phyloP scores from a whole-genome alignment of 2,113 vertebrate species.

The Sebastes fasciatus region DNA sequence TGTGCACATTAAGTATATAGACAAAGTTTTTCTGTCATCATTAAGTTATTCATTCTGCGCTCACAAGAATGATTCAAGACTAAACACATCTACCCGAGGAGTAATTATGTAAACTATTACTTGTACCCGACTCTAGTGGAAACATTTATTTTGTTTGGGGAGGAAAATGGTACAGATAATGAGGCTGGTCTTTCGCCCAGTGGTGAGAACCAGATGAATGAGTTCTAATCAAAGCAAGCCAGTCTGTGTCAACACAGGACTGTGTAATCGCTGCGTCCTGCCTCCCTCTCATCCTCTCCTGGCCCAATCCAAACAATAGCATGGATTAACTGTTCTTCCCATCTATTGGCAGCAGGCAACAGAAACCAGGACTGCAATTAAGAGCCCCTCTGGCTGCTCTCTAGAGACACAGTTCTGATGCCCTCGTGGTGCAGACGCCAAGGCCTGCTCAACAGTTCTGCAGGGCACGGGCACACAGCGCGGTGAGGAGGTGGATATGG shows the following conservation, averaged over 20 bases:
- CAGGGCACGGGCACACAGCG: neutral
- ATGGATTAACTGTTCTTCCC: constrained; percentile 72
- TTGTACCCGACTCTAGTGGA: too few species aligned
- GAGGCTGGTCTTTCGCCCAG: constrained; percentile 9
- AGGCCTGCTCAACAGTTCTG: constrained; percentile 9
- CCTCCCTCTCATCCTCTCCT: constrained; percentile 45
- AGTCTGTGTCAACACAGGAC: constrained; percentile 47
- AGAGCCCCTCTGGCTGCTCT: constrained; percentile 28
- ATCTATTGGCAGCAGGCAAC: constrained; percentile 52
- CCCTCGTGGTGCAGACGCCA: neutral
- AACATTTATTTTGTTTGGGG: neutral
- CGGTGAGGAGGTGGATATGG: neutral
- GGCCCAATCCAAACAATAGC: constrained; percentile 67
- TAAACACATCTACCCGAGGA: neutral
- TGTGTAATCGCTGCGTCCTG: constrained; percentile 48
- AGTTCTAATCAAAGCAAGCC: constrained; percentile 33
- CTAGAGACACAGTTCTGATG: constrained; percentile 28
- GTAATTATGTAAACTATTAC: neutral
- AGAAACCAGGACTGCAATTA: constrained; percentile 67
- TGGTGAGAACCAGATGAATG: constrained; percentile 31
- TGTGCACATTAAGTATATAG: too few species aligned
- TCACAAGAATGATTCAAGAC: neutral
- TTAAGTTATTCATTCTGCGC: too few species aligned
- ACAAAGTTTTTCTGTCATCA: too few species aligned
- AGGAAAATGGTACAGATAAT: constrained; percentile 15